Percentiles rank a stretch among this genome's conserved stretches.
phyloP scores from a whole-genome alignment of 2,113 vertebrate genomes.

The Sclerurus mexicanus region DNA sequence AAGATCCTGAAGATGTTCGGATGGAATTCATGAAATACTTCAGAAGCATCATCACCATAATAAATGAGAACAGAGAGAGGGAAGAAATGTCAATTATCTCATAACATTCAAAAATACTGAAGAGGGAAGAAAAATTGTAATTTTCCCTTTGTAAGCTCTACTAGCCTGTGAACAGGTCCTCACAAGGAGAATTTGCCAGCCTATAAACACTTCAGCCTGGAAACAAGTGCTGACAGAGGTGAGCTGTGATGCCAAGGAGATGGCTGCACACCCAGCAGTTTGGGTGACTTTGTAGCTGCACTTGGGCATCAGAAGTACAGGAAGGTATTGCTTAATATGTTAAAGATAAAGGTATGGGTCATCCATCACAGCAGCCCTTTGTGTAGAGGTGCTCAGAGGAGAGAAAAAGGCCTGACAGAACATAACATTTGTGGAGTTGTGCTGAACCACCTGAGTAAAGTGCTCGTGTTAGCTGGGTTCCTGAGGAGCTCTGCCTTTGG shows the following conservation, averaged over 20 bases:
- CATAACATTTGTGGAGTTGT: neutral
- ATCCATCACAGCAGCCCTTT: neutral
- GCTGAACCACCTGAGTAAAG: neutral
- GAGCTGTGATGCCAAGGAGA: neutral
- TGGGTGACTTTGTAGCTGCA: neutral
- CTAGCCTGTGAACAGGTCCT: neutral
- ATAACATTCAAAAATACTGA: slow-evolving; percentile 31
- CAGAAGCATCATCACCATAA: slow-evolving; percentile 77
- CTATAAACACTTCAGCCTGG: neutral
- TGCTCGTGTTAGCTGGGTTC: neutral
- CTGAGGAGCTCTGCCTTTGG: neutral
- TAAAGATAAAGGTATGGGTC: neutral
- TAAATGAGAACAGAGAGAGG: slow-evolving; percentile 89
- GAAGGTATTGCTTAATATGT: neutral
- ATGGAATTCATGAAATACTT: slow-evolving; percentile 87
- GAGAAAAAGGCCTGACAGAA: neutral
- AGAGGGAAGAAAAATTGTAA: neutral
- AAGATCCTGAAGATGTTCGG: slow-evolving; percentile 89
- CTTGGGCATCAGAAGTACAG: neutral
- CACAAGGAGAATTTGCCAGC: neutral
- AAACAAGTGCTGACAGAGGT: neutral
- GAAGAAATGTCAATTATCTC: slow-evolving; percentile 96
- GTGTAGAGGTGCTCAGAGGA: neutral
- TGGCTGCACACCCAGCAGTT: neutral
- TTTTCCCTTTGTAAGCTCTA: neutral